Evolutionary conservation across 2,888 invertebrate species (phyloP), one percentile per base, ranked within the genome.

Genomic region (Aleiodes alternator): DNA sequence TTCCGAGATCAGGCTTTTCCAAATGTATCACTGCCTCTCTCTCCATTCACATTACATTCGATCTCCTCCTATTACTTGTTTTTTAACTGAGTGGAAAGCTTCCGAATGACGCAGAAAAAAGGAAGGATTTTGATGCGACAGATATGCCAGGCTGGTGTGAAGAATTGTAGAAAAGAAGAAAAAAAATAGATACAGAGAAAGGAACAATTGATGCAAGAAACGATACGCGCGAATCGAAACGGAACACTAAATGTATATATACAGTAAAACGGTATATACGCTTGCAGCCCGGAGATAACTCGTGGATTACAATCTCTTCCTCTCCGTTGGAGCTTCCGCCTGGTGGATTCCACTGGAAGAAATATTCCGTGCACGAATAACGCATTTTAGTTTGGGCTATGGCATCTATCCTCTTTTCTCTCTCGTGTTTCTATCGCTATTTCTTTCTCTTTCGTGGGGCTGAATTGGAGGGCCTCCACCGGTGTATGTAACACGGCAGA

Each of bases 231-330:
- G 68, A 68, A 68, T 68, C 68, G 68, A 68, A 68, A 68, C 68
- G 51, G 51, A 51, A 68, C 51, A 31, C 8, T 31, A n/a, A 50
- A 68, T 31, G 29, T 68, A 51, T 68, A 66, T 23, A 66, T 66
- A 68, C 68, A 68, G 50, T 23, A 51, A 29, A 64, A 64, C 64
- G 64, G 51, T 68, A 50, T 68, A 50, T 69, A 53, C 61, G 51
- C 61, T 51, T 74, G 53, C 43, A 51, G 14, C 43, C 43, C n/a
- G 53, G 57, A 71, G 68, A 76, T 76, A 76, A 76, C 76, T 76
- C 76, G 76, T 69, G 76, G 76, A 76, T 76, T 76, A 76, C 72
- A 76, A 76, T 76, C 76, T 76, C 72, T 76, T 76, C 72, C 76
- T 76, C 76, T 72, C 72, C 59, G 76, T 59, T 72, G 69, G 48